phyloP scores from a whole-genome alignment of 2,888 invertebrate species.

The Drosophila fungiperda region DNA sequence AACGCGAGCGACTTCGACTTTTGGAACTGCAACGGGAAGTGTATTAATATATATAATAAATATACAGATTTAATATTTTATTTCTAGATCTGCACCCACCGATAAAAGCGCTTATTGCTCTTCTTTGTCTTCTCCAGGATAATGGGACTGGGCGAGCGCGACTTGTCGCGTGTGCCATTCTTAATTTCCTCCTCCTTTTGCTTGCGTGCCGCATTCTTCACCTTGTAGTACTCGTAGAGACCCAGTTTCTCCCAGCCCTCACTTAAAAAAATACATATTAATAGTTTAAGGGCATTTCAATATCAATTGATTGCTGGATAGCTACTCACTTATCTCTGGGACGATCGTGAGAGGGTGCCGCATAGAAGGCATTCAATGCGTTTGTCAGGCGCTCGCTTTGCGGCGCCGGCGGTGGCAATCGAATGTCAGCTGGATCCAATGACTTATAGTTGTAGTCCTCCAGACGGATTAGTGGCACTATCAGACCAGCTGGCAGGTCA shows the following conservation, averaged over 20 bases:
- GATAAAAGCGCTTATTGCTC: slow-evolving; percentile 88
- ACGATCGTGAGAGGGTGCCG: slow-evolving; percentile 96
- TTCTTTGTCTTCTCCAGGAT: slow-evolving; percentile 87
- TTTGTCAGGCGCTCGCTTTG: slow-evolving; percentile 96
- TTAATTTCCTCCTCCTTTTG: slow-evolving; percentile 93
- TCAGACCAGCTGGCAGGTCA: slow-evolving; percentile 98
- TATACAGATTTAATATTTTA: background rate
- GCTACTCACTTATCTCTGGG: slow-evolving; percentile 93
- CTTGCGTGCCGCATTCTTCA: slow-evolving; percentile 95
- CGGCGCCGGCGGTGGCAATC: slow-evolving; percentile 97
- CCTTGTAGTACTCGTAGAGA: slow-evolving; percentile 98
- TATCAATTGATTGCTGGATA: background rate
- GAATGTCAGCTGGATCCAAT: slow-evolving; percentile 94
- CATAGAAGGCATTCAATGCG: slow-evolving; percentile 98
- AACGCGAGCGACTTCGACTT: slow-evolving; percentile 87
- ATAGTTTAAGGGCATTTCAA: background rate
- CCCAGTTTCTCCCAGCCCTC: slow-evolving; percentile 99
- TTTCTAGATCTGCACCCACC: slow-evolving; percentile 81
- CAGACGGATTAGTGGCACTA: slow-evolving; percentile 97
- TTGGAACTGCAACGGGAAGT: slow-evolving; percentile 83
- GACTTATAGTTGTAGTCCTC: slow-evolving; percentile 96
- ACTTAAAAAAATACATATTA: slow-evolving; percentile 85
- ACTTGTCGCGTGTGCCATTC: slow-evolving; percentile 89
- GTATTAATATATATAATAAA: background rate
- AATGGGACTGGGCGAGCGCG: slow-evolving; percentile 92